Evolutionary conservation across 2,113 vertebrate species (phyloP), one percentile per base, ranked within the genome.

Genomic region (Otus sunia): DNA sequence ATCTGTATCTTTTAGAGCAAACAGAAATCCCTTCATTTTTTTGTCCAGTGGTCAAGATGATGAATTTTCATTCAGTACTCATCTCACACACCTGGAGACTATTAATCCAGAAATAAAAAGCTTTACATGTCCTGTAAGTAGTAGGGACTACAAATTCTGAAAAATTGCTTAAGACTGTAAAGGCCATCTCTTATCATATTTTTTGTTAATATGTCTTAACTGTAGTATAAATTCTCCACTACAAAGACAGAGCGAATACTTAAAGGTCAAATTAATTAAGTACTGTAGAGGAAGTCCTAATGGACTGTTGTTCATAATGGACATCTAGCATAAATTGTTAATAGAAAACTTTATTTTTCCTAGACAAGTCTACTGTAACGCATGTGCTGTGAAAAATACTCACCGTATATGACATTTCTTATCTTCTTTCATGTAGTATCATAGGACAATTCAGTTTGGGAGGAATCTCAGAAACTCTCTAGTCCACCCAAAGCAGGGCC

Each of bases 101-200:
- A 11, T 83, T 80, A 76, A 49, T 53, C 30, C 34, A 76, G 39
- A 69, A 50, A 8, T 52, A 58, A 86, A 23, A 71, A 41, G 2
- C 12, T 55, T 89, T 73, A 45, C 4, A 29, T 34, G 11, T 47
- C 20, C 49, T 69, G 5, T 25, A 53, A 55, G 14, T n/a, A 50
- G 7, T 25, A 75, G 72, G 62, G 30, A 55, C 2, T 43, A 47
- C 36, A 76, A 56, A 37, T 76, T 88, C 45, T 73, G 30, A 88
- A 83, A 86, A 64, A 2, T 41, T 68, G 2, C 41, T 59, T 59
- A 63, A 64, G 21, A 39, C 17, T 77, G n/a, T n/a, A 72, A 73
- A 41, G 5, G 3, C 4, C 72, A 10, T 39, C 2, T 43, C 5
- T 19, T 37, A 9, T 34, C 0, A 0, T n/a, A 30, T 27, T 63